These are phyloP conservation scores for Tipula unca DNA, from an alignment of 2,888 invertebrate species.

Conservation along the genomic window DNA sequence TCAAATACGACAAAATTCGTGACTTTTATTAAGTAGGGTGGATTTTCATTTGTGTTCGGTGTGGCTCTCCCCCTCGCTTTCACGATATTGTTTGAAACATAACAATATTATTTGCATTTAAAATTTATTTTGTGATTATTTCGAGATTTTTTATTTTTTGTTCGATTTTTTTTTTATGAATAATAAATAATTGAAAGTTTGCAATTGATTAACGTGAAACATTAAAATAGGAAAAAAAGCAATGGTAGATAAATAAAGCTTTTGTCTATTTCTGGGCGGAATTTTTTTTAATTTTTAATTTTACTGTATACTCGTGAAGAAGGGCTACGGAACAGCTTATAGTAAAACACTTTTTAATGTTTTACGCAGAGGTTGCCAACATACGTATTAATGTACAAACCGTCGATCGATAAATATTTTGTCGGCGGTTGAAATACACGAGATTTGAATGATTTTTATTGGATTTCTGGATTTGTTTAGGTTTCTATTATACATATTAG, in stretches of 20 bases:
- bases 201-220: neutral
- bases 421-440: too few relatives aligned
- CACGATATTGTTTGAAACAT: neutral
- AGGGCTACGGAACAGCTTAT: neutral
- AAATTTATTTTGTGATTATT: slow-evolving; percentile 14
- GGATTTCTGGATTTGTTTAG: too few relatives aligned
- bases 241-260: neutral
- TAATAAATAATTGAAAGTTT: slow-evolving; percentile 8
- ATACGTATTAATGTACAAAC: too few relatives aligned
- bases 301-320: neutral
- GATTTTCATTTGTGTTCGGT: neutral
- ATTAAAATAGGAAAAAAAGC: neutral
- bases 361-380: neutral
- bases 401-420: too few relatives aligned
- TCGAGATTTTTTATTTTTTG: neutral
- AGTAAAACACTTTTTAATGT: neutral
- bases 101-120: slow-evolving; percentile 14
- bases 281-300: neutral
- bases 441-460: too few relatives aligned
- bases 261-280: neutral
- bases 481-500: too few relatives aligned
- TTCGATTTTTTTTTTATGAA: neutral
- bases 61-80: neutral
- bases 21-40: slow-evolving; percentile 14
- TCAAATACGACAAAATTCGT: neutral